Percentiles rank a stretch among this genome's conserved stretches.
Conservation (phyloP, 1,140 invertebrate genomes). For the Aporrectodea caliginosa region DNA sequence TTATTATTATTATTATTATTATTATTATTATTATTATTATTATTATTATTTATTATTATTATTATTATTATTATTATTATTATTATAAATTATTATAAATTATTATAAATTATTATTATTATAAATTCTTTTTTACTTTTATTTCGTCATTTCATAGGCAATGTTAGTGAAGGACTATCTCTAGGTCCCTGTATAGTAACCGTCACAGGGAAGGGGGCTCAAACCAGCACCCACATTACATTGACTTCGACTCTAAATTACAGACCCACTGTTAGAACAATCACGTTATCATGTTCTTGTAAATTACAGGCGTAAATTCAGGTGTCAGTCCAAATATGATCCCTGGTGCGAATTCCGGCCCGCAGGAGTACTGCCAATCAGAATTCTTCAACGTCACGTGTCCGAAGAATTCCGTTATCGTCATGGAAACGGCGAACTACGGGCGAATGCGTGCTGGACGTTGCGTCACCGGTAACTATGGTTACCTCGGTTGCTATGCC, state of each 20-base stretch:
- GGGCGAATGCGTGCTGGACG: slow-evolving; percentile 33
- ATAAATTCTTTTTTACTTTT: not conserved
- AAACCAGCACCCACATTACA: not conserved
- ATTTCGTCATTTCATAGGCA: not conserved
- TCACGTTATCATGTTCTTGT: not conserved
- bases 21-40: slow-evolving; percentile 6
- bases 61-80: not conserved
- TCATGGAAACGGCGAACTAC: slow-evolving; percentile 15
- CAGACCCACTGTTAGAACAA: not conserved
- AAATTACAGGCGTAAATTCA: not conserved
- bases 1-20: not conserved
- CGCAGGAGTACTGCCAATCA: slow-evolving; percentile 16
- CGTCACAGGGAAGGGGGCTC: not conserved
- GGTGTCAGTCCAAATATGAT: not conserved
- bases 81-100: not conserved
- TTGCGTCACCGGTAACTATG: slow-evolving; percentile 26
- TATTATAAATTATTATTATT: not conserved
- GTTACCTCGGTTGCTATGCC: slow-evolving; percentile 30
- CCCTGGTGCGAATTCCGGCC: not conserved
- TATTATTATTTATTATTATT: not conserved
- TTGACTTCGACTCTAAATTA: not conserved
- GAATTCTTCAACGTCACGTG: slow-evolving; percentile 16
- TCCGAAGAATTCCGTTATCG: not conserved
- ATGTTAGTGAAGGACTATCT: not conserved
- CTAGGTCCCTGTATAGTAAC: not conserved